Evolutionary conservation across 2,113 vertebrate species (phyloP), one percentile per base, ranked within the genome.

Genomic region (Plestiodon gilberti): DNA sequence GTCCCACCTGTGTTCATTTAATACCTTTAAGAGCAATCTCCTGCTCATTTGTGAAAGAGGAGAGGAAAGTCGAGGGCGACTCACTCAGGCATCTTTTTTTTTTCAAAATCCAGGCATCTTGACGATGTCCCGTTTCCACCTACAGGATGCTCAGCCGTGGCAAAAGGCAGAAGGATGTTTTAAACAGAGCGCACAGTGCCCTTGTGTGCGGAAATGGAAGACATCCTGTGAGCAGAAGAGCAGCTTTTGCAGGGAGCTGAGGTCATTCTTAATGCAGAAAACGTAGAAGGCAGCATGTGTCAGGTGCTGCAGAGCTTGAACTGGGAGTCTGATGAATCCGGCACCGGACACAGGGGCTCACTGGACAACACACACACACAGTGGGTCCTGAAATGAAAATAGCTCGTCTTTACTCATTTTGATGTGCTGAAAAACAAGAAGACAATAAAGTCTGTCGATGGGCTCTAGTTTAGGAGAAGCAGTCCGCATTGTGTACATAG

Each of bases 1-100:
- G 83, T 93, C 91, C 93, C 93, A 95, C 95, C 94, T 95, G 93
- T 85, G 87, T 93, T 87, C 81, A 61, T 93, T 94, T 95, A 94
- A 89, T 95, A 90, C 87, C 78, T 94, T 93, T 95, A 93, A 95
- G 93, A 93, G 88, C 92, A 93, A 93, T 93, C 90, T 89, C 92
- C 88, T 92, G 79, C 78, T 87, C 67, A 2, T 91, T 93, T 93
- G 81, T 87, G 79, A 91, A 62, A 85, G 78, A 82, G 62, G 93
- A 87, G 35, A 84, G 71, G 89, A 90, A 89, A 91, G 84, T 0
- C 0, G 35, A 70, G 40, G 43, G 14, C 48, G 75, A 25, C 35
- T 25, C 30, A n/a, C n/a, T n/a, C 15, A 62, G 70, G 57, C 57
- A 75, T n/a, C 11, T 8, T 55, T 62, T 43, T 93, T 43, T 43